Conservation (phyloP, 2,888 invertebrate species). For the Conchocele bisecta region DNA sequence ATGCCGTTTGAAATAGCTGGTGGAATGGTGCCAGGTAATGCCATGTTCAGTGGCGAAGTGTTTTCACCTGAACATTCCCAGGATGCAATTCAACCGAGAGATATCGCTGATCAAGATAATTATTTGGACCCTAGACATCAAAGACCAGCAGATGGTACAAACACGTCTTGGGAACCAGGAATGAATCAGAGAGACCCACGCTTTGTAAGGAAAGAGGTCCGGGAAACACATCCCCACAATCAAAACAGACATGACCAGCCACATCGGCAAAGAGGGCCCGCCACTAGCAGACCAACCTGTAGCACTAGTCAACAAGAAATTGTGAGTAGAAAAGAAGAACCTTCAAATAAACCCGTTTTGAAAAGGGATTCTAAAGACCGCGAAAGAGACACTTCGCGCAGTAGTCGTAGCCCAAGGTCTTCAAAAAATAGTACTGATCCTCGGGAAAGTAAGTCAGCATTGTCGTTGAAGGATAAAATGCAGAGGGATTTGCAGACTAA, state of each 20-base stretch:
- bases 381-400: constrained; percentile 1
- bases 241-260: no score
- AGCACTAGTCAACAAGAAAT: no score
- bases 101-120: constrained; percentile 21
- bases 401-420: constrained; percentile 15
- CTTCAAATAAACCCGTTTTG: background rate
- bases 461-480: background rate
- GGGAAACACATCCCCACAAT: no score
- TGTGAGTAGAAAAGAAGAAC: no score
- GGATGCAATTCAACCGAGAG: no score
- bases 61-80: constrained; percentile 34
- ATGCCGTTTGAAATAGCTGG: background rate
- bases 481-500: background rate
- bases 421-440: no score
- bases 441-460: no score
- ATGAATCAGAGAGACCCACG: background rate
- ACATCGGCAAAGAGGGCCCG: no score
- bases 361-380: constrained; percentile 4
- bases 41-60: constrained; percentile 45
- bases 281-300: no score
- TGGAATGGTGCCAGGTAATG: background rate
- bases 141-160: background rate
- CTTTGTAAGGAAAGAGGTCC: no score
- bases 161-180: background rate
- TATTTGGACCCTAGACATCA: background rate